Evolutionary conservation across 2,888 invertebrate species (phyloP), one percentile per base, ranked within the genome.

Genomic region (Mesorhabditis spiculigera): DNA sequence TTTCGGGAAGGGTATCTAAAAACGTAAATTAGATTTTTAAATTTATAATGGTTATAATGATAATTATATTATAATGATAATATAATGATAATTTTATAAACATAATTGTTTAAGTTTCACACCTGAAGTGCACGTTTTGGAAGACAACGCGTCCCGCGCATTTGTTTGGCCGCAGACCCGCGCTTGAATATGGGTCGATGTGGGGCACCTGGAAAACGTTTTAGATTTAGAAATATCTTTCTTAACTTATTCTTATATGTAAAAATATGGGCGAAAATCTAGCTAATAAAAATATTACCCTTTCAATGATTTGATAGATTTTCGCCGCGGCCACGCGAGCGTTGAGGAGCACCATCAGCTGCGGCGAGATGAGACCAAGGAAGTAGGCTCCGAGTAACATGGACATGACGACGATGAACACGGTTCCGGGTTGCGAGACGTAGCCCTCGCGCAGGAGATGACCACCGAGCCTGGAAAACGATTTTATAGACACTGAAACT

Each of bases 61-160:
- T n/a, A n/a, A n/a, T n/a, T n/a, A n/a, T n/a, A n/a, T n/a, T n/a
- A n/a, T n/a, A n/a, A n/a, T n/a, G n/a, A n/a, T n/a, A n/a, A n/a
- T n/a, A n/a, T n/a, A n/a, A n/a, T n/a, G n/a, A n/a, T n/a, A n/a
- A n/a, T 63, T n/a, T 63, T 10, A 63, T 63, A n/a, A 10, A 28
- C 10, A 10, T n/a, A 6, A 80, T 75, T 68, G 68, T 72, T n/a
- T 80, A 68, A 0, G 77, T 78, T 4, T 81, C 82, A 66, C 81
- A 83, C 0, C 81, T 71, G 73, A 83, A 83, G 63, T 78, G 77
- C n/a, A 83, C 81, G 67, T 83, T 78, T 66, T 79, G 75, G 69
- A 82, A 82, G 13, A 67, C 72, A 5, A 80, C 73, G 64, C 72
- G 63, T 16, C 80, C 80, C 4, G 28, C 64, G 4, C 74, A 68